phyloP scores from a whole-genome alignment of 2,113 vertebrate species.

The Eurystomus gularis region DNA sequence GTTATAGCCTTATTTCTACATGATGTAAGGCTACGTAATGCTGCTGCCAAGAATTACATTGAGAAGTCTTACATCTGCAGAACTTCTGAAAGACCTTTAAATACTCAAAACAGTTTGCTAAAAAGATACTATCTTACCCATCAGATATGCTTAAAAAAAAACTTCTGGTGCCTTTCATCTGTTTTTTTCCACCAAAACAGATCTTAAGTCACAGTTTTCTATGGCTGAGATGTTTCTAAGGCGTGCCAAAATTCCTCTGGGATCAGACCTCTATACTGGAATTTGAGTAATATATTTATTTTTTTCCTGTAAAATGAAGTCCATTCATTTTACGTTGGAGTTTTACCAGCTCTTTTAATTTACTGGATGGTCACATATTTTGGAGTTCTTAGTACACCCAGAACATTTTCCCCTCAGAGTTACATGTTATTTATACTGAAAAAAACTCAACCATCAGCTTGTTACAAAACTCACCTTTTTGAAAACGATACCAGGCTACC shows the following conservation, averaged over 20 bases:
- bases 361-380: neutral
- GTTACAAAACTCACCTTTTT: neutral
- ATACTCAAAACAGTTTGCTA: neutral
- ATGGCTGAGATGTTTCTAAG: neutral
- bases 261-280: neutral
- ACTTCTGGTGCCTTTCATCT: neutral
- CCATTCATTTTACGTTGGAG: conserved; percentile 21
- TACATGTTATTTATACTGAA: neutral
- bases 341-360: conserved; percentile 32
- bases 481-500: neutral
- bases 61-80: neutral
- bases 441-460: neutral
- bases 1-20: neutral
- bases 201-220: neutral
- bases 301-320: neutral
- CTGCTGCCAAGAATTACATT: neutral
- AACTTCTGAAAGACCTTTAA: neutral
- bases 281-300: neutral
- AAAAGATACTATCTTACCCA: neutral
- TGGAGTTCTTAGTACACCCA: neutral
- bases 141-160: neutral
- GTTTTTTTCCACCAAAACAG: neutral
- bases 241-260: neutral
- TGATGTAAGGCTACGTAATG: neutral
- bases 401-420: neutral